Evolutionary conservation across 2,797 vertebrate species (phyloP).

Genomic region (Pampus argenteus): DNA sequence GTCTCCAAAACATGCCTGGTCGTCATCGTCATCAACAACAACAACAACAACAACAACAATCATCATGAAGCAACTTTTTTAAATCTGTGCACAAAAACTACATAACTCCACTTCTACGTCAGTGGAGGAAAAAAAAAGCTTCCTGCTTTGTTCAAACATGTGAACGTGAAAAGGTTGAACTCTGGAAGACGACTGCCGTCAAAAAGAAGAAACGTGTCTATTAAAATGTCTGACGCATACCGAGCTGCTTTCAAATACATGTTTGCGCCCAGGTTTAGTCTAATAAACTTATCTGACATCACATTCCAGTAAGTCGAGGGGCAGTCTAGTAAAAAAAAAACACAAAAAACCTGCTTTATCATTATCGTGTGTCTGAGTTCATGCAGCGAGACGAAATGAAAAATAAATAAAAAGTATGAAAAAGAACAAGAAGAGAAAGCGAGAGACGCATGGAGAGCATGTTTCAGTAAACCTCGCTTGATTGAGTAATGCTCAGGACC

Average conservation of each 20-base stretch:
- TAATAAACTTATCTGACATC: constrained; percentile 45
- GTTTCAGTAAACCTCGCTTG: neutral
- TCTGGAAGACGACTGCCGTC: neutral
- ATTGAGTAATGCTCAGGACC: constrained; percentile 19
- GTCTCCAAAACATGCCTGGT: no score
- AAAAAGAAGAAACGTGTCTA: neutral
- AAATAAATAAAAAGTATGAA: neutral
- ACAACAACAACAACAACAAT: no score
- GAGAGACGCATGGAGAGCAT: neutral
- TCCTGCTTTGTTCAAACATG: neutral
- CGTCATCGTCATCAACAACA: no score
- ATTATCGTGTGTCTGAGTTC: constrained; percentile 17
- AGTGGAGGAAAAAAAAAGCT: neutral
- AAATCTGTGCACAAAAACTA: no score
- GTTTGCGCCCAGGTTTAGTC: constrained; percentile 1
- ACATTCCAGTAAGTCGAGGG: constrained; percentile 43
- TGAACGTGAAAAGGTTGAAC: neutral
- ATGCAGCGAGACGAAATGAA: neutral
- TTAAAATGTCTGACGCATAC: neutral
- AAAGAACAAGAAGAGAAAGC: neutral
- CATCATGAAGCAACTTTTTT: no score
- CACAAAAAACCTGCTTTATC: constrained; percentile 46
- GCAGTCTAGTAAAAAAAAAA: constrained; percentile 21
- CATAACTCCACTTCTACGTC: neutral
- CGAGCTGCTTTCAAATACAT: neutral